Evolutionary conservation across 2,888 invertebrate genomes (phyloP).

Genomic region (Digitonthophagus gazella): DNA sequence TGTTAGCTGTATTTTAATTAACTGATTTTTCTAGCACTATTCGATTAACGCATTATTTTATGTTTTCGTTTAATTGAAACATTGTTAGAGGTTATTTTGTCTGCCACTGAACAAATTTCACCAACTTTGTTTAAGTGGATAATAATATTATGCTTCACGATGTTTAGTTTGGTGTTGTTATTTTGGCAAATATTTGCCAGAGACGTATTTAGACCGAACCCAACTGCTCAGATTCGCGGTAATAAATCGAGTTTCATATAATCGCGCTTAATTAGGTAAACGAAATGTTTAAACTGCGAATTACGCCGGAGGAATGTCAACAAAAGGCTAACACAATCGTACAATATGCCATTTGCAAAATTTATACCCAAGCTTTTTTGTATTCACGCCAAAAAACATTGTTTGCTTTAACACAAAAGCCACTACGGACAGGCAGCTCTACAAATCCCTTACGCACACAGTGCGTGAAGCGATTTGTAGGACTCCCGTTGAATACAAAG

Average conservation of each 20-base stretch:
- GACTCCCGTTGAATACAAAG: background rate
- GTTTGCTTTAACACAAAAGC: background rate
- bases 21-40: no score
- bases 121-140: background rate
- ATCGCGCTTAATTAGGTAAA: background rate
- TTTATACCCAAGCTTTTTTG: no score
- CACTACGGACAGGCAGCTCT: background rate
- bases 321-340: no score
- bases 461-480: background rate
- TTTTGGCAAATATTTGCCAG: background rate
- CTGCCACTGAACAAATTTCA: background rate
- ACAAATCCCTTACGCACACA: background rate
- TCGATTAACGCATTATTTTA: no score
- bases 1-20: background rate
- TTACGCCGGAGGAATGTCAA: no score
- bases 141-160: background rate
- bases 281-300: no score
- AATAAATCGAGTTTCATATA: background rate
- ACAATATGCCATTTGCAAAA: no score
- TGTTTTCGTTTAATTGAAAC: no score
- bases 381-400: no score
- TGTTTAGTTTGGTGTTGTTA: background rate
- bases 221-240: background rate
- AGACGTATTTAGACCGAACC: background rate
- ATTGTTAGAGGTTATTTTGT: background rate